These are phyloP conservation scores for Lycodopsis pacificus DNA, from an alignment of 2,797 vertebrate genomes.

Conservation along the genomic window DNA sequence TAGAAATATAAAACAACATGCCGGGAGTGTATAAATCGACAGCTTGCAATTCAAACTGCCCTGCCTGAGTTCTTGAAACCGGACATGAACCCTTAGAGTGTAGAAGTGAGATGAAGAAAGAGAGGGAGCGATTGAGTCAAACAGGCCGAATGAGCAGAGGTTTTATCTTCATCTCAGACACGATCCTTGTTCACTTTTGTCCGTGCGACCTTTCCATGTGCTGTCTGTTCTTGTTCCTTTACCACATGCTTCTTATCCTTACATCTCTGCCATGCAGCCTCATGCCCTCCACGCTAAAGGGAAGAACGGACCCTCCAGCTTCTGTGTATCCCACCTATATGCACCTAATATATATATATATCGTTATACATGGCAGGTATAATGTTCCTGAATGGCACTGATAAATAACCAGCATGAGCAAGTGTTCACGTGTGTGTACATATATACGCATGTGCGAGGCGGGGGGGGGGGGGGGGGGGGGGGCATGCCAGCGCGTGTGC, in stretches of 20 bases:
- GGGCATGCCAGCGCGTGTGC: constrained; percentile 27
- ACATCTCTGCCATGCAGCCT: constrained; percentile 23
- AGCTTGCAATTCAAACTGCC: constrained; percentile 29
- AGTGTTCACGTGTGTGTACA: constrained; percentile 39
- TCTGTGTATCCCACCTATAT: constrained; percentile 33
- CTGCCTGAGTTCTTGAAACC: constrained; percentile 35
- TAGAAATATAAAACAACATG: constrained; percentile 23
- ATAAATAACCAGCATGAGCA: constrained; percentile 71
- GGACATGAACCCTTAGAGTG: constrained; percentile 14
- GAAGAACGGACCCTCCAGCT: constrained; percentile 30
- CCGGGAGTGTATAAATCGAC: constrained; percentile 21
- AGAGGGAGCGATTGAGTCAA: constrained; percentile 10
- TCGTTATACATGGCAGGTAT: constrained; percentile 66
- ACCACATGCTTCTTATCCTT: constrained; percentile 27
- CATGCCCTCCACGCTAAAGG: constrained; percentile 25
- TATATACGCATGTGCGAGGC: neutral
- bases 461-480: too few relatives aligned
- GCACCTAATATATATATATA: constrained; percentile 50
- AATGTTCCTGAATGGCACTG: constrained; percentile 75
- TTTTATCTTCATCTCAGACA: constrained; percentile 44
- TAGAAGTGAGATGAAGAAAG: constrained; percentile 28
- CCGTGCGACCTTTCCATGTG: constrained; percentile 58
- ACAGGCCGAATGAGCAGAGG: constrained; percentile 27
- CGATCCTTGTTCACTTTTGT: constrained; percentile 42
- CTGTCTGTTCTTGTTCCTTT: constrained; percentile 31